Base-by-base conservation (phyloP, 1,140 invertebrate species). In the Temnothorax longispinosus region DNA sequence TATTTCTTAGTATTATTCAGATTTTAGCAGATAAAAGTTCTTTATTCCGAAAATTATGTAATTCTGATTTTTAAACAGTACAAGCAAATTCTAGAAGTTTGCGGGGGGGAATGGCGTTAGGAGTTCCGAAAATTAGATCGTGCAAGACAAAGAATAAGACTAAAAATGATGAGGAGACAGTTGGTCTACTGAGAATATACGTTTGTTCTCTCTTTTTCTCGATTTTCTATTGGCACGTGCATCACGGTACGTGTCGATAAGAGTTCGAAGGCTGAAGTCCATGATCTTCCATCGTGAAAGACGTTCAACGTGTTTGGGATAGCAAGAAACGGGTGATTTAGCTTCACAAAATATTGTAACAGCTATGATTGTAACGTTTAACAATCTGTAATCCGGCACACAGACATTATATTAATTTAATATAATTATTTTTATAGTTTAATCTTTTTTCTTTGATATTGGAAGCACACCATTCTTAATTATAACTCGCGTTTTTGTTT, bases 81-180 rank as follows among this genome's bases (percentile, higher is more conserved):
- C 1, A 75, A 8, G 13, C 67, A 38, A 72, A 21, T 62, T 8
- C 11, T 18, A 54, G 13, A 27, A 54, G 44, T 41, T 27, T 54
- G 35, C 47, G 27, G 52, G 21, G 7, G 2, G 13, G n/a, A n/a
- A n/a, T n/a, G 7, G 2, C 21, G 60, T 87, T 65, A 72, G 47
- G 41, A 47, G 74, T 58, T 75, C 65, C 74, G 87, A 89, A 89
- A 91, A 92, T 89, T 92, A 82, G 89, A 89, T 92, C 76, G 87
- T 47, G 44, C 35, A 38, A 27, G 71, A 77, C 52, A 60, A 56
- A 27, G 81, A 88, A 27, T 27, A 27, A 88, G 87, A 69, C 86
- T 89, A 85, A 86, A 88, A 72, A 38, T 74, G 67, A 84, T 65
- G 65, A 64, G 75, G 87, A 92, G 86, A 62, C 62, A 58, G 81